These are phyloP conservation scores for Drosophila villosipedis DNA, from an alignment of 2,888 invertebrate species.

Conservation along the genomic window DNA sequence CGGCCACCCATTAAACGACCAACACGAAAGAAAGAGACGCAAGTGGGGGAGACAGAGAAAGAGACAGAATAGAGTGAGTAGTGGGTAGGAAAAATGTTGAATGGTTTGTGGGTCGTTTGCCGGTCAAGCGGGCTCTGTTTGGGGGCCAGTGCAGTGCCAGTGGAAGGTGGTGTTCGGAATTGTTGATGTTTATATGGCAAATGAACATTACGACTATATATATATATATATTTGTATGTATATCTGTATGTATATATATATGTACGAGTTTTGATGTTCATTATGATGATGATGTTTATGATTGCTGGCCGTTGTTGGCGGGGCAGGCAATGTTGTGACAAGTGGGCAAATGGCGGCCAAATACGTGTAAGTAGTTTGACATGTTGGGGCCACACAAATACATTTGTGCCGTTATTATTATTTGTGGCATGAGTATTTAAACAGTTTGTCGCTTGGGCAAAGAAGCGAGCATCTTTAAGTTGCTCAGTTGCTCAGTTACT, in stretches of 20 bases:
- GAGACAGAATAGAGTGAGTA: background rate
- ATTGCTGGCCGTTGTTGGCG: slow-evolving; percentile 36
- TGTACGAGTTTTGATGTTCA: slow-evolving; percentile 32
- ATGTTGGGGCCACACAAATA: slow-evolving; percentile 16
- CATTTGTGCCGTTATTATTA: slow-evolving; percentile 7
- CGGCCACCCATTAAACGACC: slow-evolving; percentile 41
- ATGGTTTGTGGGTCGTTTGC: slow-evolving; percentile 41
- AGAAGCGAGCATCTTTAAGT: background rate
- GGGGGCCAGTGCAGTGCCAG: slow-evolving; percentile 9
- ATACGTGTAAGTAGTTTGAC: slow-evolving; percentile 42
- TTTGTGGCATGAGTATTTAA: slow-evolving; percentile 3
- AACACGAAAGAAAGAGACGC: slow-evolving; percentile 1
- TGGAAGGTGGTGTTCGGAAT: slow-evolving; percentile 39
- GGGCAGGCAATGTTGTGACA: slow-evolving; percentile 53
- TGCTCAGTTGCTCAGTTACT: background rate
- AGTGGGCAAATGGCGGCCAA: slow-evolving; percentile 40
- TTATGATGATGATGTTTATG: slow-evolving; percentile 51
- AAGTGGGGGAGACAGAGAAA: background rate
- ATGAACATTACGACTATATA: slow-evolving; percentile 31
- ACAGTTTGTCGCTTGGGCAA: background rate
- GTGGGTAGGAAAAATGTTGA: slow-evolving; percentile 27
- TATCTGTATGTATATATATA: background rate
- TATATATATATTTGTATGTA: background rate
- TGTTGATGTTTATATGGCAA: slow-evolving; percentile 49
- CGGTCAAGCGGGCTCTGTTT: slow-evolving; percentile 55